Conservation (phyloP, 2,113 vertebrate genomes). For the Scytalopus superciliaris region DNA sequence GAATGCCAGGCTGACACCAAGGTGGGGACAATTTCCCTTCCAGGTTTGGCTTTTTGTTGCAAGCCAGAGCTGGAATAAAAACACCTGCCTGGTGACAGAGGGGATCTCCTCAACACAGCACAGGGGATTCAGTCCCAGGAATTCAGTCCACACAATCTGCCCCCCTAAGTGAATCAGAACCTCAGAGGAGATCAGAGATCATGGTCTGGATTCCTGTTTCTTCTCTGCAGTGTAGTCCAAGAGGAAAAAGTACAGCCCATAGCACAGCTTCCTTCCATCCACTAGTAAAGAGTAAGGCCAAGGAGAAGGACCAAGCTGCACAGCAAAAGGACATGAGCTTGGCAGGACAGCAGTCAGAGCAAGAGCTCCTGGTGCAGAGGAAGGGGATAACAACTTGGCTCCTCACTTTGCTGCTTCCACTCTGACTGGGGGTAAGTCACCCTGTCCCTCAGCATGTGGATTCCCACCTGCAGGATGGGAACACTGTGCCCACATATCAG, state of each 20-base stretch:
- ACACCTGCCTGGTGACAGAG: neutral
- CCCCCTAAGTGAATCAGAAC: neutral
- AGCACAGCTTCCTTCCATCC: neutral
- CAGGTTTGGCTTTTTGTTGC: neutral
- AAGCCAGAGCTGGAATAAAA: neutral
- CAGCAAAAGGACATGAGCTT: neutral
- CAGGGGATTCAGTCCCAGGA: neutral
- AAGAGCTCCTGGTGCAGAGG: neutral
- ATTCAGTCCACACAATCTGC: neutral
- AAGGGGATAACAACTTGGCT: neutral
- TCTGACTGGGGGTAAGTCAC: neutral
- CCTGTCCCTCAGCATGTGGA: neutral
- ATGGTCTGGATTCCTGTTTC: neutral
- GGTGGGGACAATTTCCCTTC: neutral
- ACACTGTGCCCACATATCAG: fast-evolving
- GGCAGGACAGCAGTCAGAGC: neutral
- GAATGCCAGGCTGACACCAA: neutral
- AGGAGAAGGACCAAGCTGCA: slow-evolving; percentile 3
- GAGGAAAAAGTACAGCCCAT: neutral
- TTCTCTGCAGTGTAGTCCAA: neutral
- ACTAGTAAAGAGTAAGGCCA: neutral
- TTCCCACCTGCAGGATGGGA: neutral
- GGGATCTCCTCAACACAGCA: neutral
- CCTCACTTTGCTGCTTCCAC: neutral
- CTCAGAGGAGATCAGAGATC: neutral